Evolutionary conservation across 2,113 vertebrate genomes (phyloP).

Genomic region (Leiothrix lutea): DNA sequence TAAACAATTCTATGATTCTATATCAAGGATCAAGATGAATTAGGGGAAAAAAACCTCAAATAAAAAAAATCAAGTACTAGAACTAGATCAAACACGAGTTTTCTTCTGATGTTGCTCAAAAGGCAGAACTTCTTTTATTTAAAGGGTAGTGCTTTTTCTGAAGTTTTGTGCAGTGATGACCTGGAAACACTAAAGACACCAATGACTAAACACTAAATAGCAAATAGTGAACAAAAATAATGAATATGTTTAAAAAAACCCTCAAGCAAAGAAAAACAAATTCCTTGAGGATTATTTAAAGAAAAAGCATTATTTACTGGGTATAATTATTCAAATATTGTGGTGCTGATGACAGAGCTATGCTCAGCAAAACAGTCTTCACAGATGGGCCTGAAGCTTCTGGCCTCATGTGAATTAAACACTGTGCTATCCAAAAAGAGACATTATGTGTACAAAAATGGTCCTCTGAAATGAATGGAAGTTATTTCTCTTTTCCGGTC

Average conservation of each 20-base stretch:
- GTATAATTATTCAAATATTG: background rate
- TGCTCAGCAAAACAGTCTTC: background rate
- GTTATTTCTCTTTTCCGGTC: background rate
- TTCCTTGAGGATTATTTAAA: background rate
- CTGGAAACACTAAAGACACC: background rate
- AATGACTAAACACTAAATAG: background rate
- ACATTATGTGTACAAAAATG: background rate
- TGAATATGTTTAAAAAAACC: background rate
- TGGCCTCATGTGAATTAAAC: background rate
- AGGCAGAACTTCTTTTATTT: background rate
- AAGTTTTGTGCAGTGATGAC: background rate
- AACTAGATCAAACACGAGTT: background rate
- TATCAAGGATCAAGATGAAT: background rate
- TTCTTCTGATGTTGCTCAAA: background rate
- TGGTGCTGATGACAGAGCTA: background rate
- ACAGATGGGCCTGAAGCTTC: background rate
- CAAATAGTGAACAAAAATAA: background rate
- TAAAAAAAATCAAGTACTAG: background rate
- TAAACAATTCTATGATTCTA: background rate
- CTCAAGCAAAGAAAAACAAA: background rate
- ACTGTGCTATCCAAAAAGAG: background rate
- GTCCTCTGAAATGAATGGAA: background rate
- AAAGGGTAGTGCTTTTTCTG: background rate
- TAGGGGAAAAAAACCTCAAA: background rate
- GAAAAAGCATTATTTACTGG: background rate